Percentiles rank a stretch among this genome's conserved stretches.
Evolutionary conservation across 1,140 invertebrate species (phyloP).

Genomic region (Goniozus legneri): DNA sequence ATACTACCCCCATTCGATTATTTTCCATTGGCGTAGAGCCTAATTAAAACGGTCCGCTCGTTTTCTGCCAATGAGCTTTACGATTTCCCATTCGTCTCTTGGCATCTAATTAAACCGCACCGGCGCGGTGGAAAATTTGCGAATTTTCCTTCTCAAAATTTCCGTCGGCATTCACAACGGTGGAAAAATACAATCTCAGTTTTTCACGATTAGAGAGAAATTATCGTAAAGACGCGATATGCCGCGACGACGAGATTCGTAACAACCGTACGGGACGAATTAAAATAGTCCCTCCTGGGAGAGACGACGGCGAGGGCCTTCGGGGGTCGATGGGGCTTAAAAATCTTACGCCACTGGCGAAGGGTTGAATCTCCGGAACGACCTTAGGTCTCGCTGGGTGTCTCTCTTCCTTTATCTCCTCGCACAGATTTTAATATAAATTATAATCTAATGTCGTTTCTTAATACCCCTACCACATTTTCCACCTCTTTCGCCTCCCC

Average conservation of each 20-base stretch:
- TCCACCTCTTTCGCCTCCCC: constrained; percentile 13
- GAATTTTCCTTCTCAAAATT: too few species aligned
- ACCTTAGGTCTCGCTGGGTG: constrained; percentile 26
- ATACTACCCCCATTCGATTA: too few species aligned
- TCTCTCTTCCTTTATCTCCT: constrained; percentile 49
- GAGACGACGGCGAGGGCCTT: neutral
- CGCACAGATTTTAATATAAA: constrained; percentile 55
- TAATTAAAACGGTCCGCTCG: constrained; percentile 28
- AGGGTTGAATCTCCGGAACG: constrained; percentile 43
- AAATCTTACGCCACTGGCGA: constrained; percentile 39
- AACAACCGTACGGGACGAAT: too few species aligned
- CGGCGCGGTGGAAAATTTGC: too few species aligned
- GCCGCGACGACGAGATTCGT: too few species aligned
- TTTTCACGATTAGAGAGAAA: too few species aligned
- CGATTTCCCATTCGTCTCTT: too few species aligned
- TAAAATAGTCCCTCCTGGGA: too few species aligned
- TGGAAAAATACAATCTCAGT: too few species aligned
- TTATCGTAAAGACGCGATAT: too few species aligned
- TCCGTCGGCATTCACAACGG: too few species aligned
- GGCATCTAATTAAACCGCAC: too few species aligned
- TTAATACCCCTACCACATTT: constrained; percentile 41
- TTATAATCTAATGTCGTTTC: constrained; percentile 55
- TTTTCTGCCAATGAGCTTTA: constrained; percentile 6
- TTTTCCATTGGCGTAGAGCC: constrained; percentile 33
- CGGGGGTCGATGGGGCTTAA: neutral